These are phyloP conservation scores for Sebastes alutus DNA, from an alignment of 2,797 vertebrate species.

Conservation along the genomic window DNA sequence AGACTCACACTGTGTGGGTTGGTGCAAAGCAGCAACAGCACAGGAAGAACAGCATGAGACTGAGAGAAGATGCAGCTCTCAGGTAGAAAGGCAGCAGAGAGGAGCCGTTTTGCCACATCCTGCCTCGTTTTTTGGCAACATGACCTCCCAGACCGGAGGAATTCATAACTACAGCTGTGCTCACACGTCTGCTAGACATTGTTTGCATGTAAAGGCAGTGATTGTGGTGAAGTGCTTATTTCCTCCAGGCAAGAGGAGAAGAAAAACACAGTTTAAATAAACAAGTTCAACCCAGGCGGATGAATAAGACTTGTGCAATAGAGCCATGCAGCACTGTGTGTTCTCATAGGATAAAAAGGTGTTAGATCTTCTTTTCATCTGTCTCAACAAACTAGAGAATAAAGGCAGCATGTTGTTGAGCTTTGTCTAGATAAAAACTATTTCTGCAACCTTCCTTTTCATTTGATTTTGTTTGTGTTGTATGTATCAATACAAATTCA, in stretches of 20 bases:
- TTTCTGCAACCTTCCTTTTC: too few species aligned
- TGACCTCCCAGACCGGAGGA: constrained; percentile 35
- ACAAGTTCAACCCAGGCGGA: not conserved
- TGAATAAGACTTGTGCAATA: constrained; percentile 6
- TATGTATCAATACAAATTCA: too few species aligned
- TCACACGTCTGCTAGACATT: not conserved
- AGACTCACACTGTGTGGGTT: constrained; percentile 45
- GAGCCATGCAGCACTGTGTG: not conserved
- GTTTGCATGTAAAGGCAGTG: constrained; percentile 37
- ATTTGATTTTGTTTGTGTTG: too few species aligned
- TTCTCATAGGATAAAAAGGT: not conserved
- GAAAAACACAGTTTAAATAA: not conserved
- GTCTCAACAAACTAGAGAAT: not conserved
- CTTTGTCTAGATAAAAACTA: not conserved
- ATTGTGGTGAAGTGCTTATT: constrained; percentile 45
- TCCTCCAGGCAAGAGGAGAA: constrained; percentile 2
- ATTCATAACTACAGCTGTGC: constrained; percentile 30
- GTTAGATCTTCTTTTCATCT: not conserved
- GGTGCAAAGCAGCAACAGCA: constrained; percentile 43
- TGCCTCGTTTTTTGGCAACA: constrained; percentile 42
- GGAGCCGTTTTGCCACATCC: constrained; percentile 71
- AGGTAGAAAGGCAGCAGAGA: constrained; percentile 39
- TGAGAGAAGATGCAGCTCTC: constrained; percentile 27
- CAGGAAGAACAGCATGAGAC: constrained; percentile 40
- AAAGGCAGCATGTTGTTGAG: not conserved